These are phyloP conservation scores for Nebria brevicollis DNA, from an alignment of 2,888 invertebrate genomes.

Conservation along the genomic window DNA sequence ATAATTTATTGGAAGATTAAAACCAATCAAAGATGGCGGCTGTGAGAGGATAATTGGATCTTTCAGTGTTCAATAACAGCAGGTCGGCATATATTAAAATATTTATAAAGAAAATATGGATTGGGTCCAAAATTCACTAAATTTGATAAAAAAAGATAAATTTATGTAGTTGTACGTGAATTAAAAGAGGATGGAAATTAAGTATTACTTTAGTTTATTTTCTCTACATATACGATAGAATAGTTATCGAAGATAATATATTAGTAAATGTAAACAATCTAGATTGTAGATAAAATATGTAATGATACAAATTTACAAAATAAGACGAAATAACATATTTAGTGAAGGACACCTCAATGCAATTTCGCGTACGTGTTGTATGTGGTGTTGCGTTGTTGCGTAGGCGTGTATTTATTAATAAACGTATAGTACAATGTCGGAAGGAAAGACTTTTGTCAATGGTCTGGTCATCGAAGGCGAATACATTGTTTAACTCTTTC, in stretches of 20 bases:
- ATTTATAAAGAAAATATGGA: not conserved
- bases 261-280: too few species aligned
- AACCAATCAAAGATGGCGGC: constrained; percentile 45
- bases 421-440: constrained; percentile 11
- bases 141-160: too few species aligned
- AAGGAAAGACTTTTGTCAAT: constrained; percentile 17
- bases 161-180: too few species aligned
- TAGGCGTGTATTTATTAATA: constrained; percentile 20
- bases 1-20: constrained; percentile 43
- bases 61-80: constrained; percentile 8
- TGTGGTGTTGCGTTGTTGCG: not conserved
- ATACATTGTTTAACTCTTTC: constrained; percentile 3
- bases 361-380: not conserved
- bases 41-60: constrained; percentile 39
- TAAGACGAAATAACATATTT: not conserved
- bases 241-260: too few species aligned
- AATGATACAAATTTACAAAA: not conserved
- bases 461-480: not conserved
- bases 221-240: too few species aligned
- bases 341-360: not conserved
- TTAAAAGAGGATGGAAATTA: too few species aligned
- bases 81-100: constrained; percentile 5
- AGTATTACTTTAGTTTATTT: too few species aligned
- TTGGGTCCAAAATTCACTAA: not conserved
- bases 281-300: not conserved